A percentile compares a stretch with the other conserved stretches of the same genome.
These are phyloP conservation scores for Drosophila colorata DNA, from an alignment of 2,888 invertebrate genomes.

Conservation along the genomic window DNA sequence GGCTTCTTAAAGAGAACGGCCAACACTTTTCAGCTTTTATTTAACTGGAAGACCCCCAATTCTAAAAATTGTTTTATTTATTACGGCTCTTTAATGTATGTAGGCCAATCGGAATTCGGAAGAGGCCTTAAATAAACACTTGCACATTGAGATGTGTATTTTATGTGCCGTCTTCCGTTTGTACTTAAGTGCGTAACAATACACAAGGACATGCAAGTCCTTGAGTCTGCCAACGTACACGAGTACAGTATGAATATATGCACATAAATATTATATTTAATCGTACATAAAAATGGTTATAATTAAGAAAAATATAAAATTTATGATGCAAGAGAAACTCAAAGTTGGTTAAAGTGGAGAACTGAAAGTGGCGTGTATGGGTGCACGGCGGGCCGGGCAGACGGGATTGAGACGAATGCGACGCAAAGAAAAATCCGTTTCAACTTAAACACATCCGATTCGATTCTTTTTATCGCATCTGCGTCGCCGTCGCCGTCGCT, in stretches of 20 bases:
- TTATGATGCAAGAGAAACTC: background rate
- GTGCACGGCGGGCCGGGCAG: too few species aligned
- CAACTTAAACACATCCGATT: conserved; percentile 73
- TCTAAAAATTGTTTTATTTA: conserved; percentile 1
- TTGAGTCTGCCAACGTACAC: background rate
- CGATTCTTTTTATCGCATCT: conserved; percentile 64
- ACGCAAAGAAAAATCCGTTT: conserved; percentile 57
- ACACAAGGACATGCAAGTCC: conserved; percentile 2
- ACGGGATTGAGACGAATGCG: background rate
- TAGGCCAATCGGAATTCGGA: conserved; percentile 6
- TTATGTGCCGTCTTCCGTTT: conserved; percentile 10
- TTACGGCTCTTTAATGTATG: conserved; percentile 4
- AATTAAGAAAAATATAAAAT: conserved; percentile 18
- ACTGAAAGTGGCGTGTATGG: background rate
- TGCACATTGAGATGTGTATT: conserved; percentile 1
- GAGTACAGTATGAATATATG: background rate
- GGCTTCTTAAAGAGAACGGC: too few species aligned
- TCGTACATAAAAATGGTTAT: conserved; percentile 6
- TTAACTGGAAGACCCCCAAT: background rate
- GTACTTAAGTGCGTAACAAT: conserved; percentile 10
- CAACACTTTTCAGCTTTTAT: background rate
- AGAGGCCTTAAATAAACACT: conserved; percentile 11
- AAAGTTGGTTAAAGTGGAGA: conserved; percentile 4
- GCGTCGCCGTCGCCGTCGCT: conserved; percentile 5
- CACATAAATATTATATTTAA: conserved; percentile 11